phyloP scores from a whole-genome alignment of 2,113 vertebrate genomes.

The Romanogobio albipinnatus region DNA sequence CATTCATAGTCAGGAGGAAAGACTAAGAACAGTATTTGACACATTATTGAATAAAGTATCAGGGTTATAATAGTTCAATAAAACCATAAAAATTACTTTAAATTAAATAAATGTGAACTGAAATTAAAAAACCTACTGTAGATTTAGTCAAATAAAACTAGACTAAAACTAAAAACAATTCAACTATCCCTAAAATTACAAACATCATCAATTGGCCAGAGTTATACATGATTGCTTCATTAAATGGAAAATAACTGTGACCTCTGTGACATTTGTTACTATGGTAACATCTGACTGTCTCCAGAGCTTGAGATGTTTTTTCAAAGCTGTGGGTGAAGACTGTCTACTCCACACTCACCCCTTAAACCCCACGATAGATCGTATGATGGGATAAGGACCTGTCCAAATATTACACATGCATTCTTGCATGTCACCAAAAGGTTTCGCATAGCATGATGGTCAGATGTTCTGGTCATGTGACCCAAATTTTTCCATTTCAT shows the following conservation, averaged over 20 bases:
- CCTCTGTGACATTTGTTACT: conserved; percentile 24
- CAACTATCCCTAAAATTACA: neutral
- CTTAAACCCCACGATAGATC: neutral
- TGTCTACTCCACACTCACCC: neutral
- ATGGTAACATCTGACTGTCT: conserved; percentile 1
- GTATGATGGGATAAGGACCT: neutral
- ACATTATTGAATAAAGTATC: too few relatives aligned
- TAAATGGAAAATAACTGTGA: conserved; percentile 31
- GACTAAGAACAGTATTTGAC: too few relatives aligned
- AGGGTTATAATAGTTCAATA: too few relatives aligned
- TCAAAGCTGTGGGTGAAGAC: neutral
- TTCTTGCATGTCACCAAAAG: neutral
- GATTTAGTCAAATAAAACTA: too few relatives aligned
- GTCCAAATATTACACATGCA: neutral
- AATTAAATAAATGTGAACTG: too few relatives aligned
- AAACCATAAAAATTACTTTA: too few relatives aligned
- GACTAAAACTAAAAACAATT: too few relatives aligned
- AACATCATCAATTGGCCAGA: neutral
- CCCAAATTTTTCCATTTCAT: neutral
- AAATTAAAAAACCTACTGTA: too few relatives aligned
- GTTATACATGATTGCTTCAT: neutral
- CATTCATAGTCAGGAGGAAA: too few relatives aligned
- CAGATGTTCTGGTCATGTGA: neutral
- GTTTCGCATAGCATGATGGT: neutral
- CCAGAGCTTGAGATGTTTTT: conserved; percentile 6